Conservation (phyloP, 2,113 vertebrate genomes). For the Anolis sagrei region DNA sequence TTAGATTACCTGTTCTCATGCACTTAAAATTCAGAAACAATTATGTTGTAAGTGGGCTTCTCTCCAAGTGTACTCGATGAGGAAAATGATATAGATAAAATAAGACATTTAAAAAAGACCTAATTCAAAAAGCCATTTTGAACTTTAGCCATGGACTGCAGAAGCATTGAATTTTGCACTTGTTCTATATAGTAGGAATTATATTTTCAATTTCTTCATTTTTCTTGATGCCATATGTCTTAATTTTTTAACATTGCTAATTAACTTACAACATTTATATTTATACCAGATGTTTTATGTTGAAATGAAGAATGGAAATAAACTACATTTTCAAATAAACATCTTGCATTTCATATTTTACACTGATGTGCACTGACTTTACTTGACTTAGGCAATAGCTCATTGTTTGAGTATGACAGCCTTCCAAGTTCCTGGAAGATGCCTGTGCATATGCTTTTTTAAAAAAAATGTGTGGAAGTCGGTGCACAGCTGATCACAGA, state of each 20-base stretch:
- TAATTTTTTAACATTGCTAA: conserved; percentile 74
- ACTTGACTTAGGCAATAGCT: no score
- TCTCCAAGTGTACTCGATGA: conserved; percentile 48
- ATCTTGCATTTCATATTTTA: conserved; percentile 47
- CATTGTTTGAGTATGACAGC: no score
- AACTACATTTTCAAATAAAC: conserved; percentile 53
- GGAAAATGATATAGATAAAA: conserved; percentile 55
- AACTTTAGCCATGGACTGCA: conserved; percentile 62
- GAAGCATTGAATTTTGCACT: conserved; percentile 57
- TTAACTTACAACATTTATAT: conserved; percentile 69
- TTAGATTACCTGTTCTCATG: conserved; percentile 61
- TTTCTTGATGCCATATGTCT: conserved; percentile 67
- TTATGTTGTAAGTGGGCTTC: conserved; percentile 48
- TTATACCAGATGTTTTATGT: conserved; percentile 67
- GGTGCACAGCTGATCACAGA: no score
- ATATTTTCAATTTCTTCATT: conserved; percentile 67
- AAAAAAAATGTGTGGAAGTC: no score
- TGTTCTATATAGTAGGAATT: conserved; percentile 59
- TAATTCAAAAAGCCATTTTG: conserved; percentile 42
- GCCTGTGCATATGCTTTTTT: no score
- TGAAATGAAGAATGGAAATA: conserved; percentile 67
- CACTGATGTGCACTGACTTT: conserved; percentile 23
- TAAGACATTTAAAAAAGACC: conserved; percentile 57
- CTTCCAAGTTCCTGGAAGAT: no score
- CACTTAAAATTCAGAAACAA: conserved; percentile 47